phyloP scores from a whole-genome alignment of 2,797 vertebrate genomes.

The Clarias platycephalus region DNA sequence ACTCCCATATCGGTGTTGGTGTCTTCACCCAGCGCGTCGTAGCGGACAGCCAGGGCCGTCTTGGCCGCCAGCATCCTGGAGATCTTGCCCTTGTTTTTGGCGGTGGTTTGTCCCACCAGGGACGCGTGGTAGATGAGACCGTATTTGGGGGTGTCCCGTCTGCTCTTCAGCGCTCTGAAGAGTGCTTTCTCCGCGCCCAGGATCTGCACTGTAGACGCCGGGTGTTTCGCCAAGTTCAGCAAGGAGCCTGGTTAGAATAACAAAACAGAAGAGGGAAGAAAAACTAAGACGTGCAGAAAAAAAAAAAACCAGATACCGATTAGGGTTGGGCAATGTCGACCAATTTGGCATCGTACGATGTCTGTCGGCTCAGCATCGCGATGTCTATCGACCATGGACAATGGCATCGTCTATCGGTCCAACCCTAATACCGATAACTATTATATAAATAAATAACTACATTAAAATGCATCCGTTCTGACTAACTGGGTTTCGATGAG shows the following conservation, averaged over 20 bases:
- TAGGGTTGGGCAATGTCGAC: too few relatives aligned
- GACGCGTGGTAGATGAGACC: slow-evolving; percentile 98
- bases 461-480: neutral
- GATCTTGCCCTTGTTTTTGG: slow-evolving; percentile 99
- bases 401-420: too few relatives aligned
- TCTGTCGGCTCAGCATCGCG: too few relatives aligned
- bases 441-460: too few relatives aligned
- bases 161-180: slow-evolving; percentile 93
- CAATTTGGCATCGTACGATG: too few relatives aligned
- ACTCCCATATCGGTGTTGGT: slow-evolving; percentile 89
- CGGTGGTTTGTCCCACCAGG: slow-evolving; percentile 90
- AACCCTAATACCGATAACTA: too few relatives aligned
- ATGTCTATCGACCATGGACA: too few relatives aligned
- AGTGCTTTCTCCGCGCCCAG: slow-evolving; percentile 96
- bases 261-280: too few relatives aligned
- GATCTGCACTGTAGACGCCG: slow-evolving; percentile 95
- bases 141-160: slow-evolving; percentile 93
- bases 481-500: neutral
- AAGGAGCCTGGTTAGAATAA: slow-evolving; percentile 81
- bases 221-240: slow-evolving; percentile 96
- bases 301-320: neutral
- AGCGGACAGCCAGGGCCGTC: slow-evolving; percentile 88
- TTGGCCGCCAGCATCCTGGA: slow-evolving; percentile 97
- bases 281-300: neutral
- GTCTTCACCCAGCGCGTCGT: slow-evolving; percentile 93